Conservation (phyloP, 2,888 invertebrate genomes). For the Acanthoscelides obtectus region DNA sequence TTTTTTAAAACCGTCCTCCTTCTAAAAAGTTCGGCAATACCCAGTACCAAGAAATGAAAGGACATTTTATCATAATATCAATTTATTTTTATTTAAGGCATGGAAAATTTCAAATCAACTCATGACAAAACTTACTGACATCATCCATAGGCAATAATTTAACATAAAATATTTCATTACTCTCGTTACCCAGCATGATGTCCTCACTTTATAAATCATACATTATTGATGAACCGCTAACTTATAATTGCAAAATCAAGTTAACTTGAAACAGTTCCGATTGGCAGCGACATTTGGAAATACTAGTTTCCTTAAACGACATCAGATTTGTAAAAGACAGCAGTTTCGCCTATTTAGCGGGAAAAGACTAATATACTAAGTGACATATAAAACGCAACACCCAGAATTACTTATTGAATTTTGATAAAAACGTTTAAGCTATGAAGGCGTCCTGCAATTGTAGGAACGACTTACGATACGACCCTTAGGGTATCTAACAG, state of each 20-base stretch:
- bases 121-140: not conserved
- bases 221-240: not conserved
- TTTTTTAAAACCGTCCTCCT: too few relatives aligned
- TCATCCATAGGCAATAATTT: not conserved
- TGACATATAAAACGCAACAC: too few relatives aligned
- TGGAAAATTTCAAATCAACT: not conserved
- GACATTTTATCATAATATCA: too few relatives aligned
- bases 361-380: too few relatives aligned
- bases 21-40: too few relatives aligned
- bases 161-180: not conserved
- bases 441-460: too few relatives aligned
- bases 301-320: not conserved
- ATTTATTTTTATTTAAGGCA: too few relatives aligned
- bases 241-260: not conserved
- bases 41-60: too few relatives aligned
- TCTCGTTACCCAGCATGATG: not conserved
- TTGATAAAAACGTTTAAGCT: too few relatives aligned
- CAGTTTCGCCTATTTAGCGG: not conserved
- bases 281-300: not conserved
- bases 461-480: too few relatives aligned
- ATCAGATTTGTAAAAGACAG: not conserved
- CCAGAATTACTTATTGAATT: too few relatives aligned
- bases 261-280: not conserved
- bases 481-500: too few relatives aligned
- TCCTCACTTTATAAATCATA: not conserved